These are phyloP conservation scores for Periparus ater DNA, from an alignment of 2,797 vertebrate species.

Conservation along the genomic window DNA sequence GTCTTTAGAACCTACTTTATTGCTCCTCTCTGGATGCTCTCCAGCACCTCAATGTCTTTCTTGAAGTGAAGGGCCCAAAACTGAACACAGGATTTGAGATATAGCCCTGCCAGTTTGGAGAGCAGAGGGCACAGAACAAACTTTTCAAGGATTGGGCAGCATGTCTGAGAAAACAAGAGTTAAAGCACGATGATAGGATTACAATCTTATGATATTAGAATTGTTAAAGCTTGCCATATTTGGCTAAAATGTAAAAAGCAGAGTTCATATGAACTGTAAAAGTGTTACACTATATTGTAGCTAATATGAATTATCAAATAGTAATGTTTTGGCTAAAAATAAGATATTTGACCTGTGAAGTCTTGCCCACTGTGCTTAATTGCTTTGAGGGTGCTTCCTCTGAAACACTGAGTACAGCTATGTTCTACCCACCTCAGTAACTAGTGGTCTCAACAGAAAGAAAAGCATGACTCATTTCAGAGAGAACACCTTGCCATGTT, in stretches of 20 bases:
- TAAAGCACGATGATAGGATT: rapidly evolving
- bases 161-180: neutral
- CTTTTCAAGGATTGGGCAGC: neutral
- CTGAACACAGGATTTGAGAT: neutral
- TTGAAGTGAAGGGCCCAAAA: neutral
- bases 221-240: neutral
- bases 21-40: rapidly evolving
- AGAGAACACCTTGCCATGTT: neutral
- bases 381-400: neutral
- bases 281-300: neutral
- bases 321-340: neutral
- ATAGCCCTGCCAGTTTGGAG: neutral
- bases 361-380: neutral
- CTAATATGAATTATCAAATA: neutral
- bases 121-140: neutral
- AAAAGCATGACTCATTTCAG: neutral
- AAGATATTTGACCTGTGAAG: neutral
- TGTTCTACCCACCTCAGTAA: neutral
- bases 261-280: neutral
- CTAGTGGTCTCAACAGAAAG: neutral
- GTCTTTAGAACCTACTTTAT: neutral
- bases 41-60: neutral
- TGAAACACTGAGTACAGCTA: neutral
- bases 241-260: neutral
- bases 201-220: neutral